Percentiles rank a stretch among this genome's conserved stretches.
phyloP scores from a whole-genome alignment of 2,888 invertebrate species.

The Orthosia gothica region DNA sequence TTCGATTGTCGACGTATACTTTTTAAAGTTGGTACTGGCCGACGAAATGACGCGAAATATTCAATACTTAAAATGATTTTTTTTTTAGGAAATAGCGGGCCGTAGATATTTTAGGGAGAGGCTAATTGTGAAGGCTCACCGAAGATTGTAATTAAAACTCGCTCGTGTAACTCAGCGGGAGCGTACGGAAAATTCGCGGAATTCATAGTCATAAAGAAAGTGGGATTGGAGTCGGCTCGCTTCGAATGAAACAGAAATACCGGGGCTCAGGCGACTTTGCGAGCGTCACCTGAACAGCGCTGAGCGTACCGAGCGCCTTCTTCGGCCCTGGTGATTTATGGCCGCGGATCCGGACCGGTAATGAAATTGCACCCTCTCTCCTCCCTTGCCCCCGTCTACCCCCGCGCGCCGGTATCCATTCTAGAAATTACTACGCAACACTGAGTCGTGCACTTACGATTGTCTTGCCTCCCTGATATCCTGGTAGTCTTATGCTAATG shows the following conservation, averaged over 20 bases:
- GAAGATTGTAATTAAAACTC: slow-evolving; percentile 86
- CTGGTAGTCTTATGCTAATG: slow-evolving; percentile 82
- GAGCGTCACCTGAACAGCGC: slow-evolving; percentile 91
- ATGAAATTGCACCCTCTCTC: slow-evolving; percentile 91
- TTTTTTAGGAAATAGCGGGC: slow-evolving; percentile 57
- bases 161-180: slow-evolving; percentile 77
- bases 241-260: slow-evolving; percentile 86
- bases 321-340: slow-evolving; percentile 92
- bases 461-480: slow-evolving; percentile 73
- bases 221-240: slow-evolving; percentile 82
- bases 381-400: slow-evolving; percentile 78
- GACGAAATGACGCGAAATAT: slow-evolving; percentile 74
- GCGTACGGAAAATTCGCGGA: slow-evolving; percentile 81
- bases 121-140: slow-evolving; percentile 81
- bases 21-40: slow-evolving; percentile 82
- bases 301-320: slow-evolving; percentile 86
- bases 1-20: slow-evolving; percentile 89
- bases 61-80: slow-evolving; percentile 61
- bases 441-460: slow-evolving; percentile 83
- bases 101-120: slow-evolving; percentile 70
- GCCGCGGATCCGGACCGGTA: slow-evolving; percentile 91
- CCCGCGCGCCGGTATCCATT: slow-evolving; percentile 82
- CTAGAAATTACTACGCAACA: slow-evolving; percentile 91
- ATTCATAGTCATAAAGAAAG: slow-evolving; percentile 89
- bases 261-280: slow-evolving; percentile 87